A percentile compares a stretch with the other conserved stretches of the same genome.
These are phyloP conservation scores for Ephestia elutella DNA, from an alignment of 1,140 invertebrate species.

Conservation along the genomic window DNA sequence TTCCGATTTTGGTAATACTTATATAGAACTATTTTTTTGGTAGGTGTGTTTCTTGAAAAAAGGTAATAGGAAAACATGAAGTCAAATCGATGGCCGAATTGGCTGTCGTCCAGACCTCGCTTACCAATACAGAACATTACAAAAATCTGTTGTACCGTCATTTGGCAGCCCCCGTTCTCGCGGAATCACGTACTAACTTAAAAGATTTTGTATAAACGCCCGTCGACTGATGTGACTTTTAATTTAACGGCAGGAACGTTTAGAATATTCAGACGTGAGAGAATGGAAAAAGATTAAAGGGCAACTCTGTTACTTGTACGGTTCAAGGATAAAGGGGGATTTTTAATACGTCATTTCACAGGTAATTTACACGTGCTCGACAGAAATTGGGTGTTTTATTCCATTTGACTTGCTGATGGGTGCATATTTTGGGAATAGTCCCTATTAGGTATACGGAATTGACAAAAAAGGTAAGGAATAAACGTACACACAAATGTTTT, in stretches of 20 bases:
- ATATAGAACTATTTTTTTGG: no score
- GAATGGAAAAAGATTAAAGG: slow-evolving; percentile 31
- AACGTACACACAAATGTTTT: no score
- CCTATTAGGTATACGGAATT: no score
- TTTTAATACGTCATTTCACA: slow-evolving; percentile 2
- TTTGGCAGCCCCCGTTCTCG: slow-evolving; percentile 45
- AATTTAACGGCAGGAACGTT: slow-evolving; percentile 47
- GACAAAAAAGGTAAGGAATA: no score
- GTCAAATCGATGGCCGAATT: slow-evolving; percentile 67
- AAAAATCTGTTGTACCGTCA: slow-evolving; percentile 67
- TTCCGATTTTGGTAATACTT: no score
- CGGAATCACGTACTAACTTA: slow-evolving; percentile 59
- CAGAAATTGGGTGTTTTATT: not conserved
- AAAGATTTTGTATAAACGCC: slow-evolving; percentile 58
- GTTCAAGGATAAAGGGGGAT: not conserved
- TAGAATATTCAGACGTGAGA: slow-evolving; percentile 39
- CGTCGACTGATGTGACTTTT: slow-evolving; percentile 47
- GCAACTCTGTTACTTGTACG: not conserved
- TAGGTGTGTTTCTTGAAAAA: not conserved
- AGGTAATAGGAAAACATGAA: slow-evolving; percentile 35
- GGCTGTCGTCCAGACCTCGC: slow-evolving; percentile 54
- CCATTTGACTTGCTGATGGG: no score
- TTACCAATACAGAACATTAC: slow-evolving; percentile 67
- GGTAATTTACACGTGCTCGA: not conserved
- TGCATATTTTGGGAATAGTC: no score